Conservation (phyloP, 1,140 invertebrate species). For the Nymphalis io region DNA sequence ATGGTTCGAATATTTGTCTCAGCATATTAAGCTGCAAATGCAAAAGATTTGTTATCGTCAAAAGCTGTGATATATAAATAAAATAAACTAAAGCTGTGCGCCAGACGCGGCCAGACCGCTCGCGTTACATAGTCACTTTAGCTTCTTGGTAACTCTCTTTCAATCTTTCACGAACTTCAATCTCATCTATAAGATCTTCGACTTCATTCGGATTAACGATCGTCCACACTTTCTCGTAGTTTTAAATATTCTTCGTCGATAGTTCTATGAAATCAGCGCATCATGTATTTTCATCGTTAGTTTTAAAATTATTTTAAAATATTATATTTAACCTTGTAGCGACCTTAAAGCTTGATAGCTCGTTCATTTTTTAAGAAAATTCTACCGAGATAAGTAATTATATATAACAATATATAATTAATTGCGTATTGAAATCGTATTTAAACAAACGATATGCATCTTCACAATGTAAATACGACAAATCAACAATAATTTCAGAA, state of each 20-base stretch:
- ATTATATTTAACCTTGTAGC: conserved; percentile 25
- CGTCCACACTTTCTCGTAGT: conserved; percentile 50
- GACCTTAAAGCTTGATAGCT: conserved; percentile 34
- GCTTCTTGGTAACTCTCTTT: conserved; percentile 48
- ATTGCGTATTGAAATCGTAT: conserved; percentile 39
- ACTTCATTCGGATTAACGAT: conserved; percentile 43
- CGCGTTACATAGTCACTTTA: conserved; percentile 52
- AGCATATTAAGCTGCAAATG: conserved; percentile 76
- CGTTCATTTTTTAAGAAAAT: conserved; percentile 27
- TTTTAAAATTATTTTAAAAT: conserved; percentile 29
- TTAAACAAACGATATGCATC: conserved; percentile 67
- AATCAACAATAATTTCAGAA: conserved; percentile 66
- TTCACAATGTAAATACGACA: conserved; percentile 66
- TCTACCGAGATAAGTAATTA: conserved; percentile 25
- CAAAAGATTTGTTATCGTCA: conserved; percentile 81
- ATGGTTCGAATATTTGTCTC: conserved; percentile 74
- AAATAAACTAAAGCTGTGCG: conserved; percentile 70
- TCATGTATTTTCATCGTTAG: conserved; percentile 64
- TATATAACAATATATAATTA: not conserved
- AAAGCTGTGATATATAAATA: conserved; percentile 80
- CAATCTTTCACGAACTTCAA: conserved; percentile 46
- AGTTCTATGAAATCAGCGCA: conserved; percentile 60
- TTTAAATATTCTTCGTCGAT: conserved; percentile 41
- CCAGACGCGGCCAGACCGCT: conserved; percentile 54
- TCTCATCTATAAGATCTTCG: conserved; percentile 44